Conservation (phyloP, 2,113 vertebrate genomes). For the Nematolebias whitei region DNA sequence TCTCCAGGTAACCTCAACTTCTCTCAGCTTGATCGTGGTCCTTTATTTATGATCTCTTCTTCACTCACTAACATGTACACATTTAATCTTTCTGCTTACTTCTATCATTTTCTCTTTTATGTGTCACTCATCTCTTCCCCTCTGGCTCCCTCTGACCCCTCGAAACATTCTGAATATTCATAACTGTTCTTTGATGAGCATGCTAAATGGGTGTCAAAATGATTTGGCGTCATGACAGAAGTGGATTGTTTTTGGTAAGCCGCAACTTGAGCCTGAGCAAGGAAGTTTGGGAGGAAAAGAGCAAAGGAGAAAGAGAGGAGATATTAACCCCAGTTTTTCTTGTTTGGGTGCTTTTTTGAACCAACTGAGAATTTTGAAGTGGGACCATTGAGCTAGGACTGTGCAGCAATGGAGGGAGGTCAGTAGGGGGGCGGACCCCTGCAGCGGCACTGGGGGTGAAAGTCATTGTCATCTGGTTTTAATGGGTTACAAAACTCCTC, state of each 20-base stretch:
- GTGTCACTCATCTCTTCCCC: conserved; percentile 39
- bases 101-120: conserved; percentile 27
- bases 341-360: conserved; percentile 42
- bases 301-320: conserved; percentile 38
- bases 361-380: conserved; percentile 53
- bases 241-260: conserved; percentile 75
- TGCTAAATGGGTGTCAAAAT: conserved; percentile 80
- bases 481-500: conserved; percentile 70
- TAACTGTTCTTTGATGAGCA: conserved; percentile 77
- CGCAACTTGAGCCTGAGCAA: conserved; percentile 60
- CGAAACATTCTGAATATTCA: conserved; percentile 86
- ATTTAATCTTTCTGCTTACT: conserved; percentile 10
- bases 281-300: conserved; percentile 52
- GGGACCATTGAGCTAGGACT: conserved; percentile 27
- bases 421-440: conserved; percentile 64
- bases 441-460: conserved; percentile 64
- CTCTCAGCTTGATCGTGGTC: too few relatives aligned
- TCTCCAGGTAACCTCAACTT: too few relatives aligned
- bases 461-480: conserved; percentile 74
- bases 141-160: conserved; percentile 55
- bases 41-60: too few relatives aligned
- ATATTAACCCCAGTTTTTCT: conserved; percentile 57
- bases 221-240: conserved; percentile 76
- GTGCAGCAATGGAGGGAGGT: conserved; percentile 59
- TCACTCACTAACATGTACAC: conserved; percentile 38